Conservation (phyloP, 2,888 invertebrate genomes). For the Steinernema carpocapsae region DNA sequence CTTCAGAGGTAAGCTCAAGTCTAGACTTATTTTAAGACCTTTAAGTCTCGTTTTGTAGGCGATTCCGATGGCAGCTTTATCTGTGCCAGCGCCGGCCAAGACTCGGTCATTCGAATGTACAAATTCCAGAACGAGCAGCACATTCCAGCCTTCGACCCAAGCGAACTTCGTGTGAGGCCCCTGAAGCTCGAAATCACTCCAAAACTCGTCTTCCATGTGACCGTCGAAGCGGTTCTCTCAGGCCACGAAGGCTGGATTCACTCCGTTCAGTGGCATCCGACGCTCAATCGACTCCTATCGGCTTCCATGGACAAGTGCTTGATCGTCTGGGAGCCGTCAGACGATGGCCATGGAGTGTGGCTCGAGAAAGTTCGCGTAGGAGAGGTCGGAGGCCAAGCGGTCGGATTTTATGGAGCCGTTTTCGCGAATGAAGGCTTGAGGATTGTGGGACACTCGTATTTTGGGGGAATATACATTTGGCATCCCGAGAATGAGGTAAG, state of each 20-base stretch:
- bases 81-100: constrained; percentile 39
- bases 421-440: constrained; percentile 44
- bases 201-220: constrained; percentile 70
- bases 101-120: constrained; percentile 12
- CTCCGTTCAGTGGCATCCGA: constrained; percentile 83
- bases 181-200: not conserved
- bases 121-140: constrained; percentile 20
- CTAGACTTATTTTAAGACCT: not conserved
- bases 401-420: constrained; percentile 60
- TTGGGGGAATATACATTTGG: constrained; percentile 60
- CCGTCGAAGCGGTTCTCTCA: constrained; percentile 82
- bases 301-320: constrained; percentile 63
- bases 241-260: constrained; percentile 95
- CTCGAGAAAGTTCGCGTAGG: constrained; percentile 53
- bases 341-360: constrained; percentile 36
- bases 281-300: constrained; percentile 48
- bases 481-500: constrained; percentile 35
- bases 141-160: not conserved
- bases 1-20: constrained; percentile 50
- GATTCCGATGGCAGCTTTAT: constrained; percentile 43
- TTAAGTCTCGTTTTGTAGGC: constrained; percentile 40
- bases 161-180: not conserved
- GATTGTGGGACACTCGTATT: constrained; percentile 54
- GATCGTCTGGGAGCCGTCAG: constrained; percentile 58
- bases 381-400: constrained; percentile 62